Evolutionary conservation across 2,888 invertebrate species (phyloP), one percentile per base, ranked within the genome.

Genomic region (Venusia cambrica): DNA sequence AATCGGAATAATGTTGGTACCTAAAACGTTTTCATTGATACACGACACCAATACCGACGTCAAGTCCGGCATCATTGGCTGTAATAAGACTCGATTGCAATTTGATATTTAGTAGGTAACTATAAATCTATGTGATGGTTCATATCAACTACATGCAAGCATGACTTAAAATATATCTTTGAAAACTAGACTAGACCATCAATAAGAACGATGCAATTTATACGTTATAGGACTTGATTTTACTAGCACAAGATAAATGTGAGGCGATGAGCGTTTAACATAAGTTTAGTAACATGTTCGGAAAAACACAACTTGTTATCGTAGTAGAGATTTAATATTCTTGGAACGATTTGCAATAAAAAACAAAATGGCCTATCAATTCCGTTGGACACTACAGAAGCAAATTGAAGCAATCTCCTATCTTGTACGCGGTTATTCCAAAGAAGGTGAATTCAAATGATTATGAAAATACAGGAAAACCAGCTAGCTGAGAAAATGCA

Each of bases 11-110:
- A 13, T 34, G n/a, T n/a, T n/a, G n/a, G n/a, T n/a, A n/a, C n/a
- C n/a, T n/a, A n/a, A n/a, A n/a, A 34, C 27, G 21, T 21, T 28
- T 34, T 34, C 27, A 34, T 27, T 28, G 17, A 34, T 21, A 28
- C 9, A 9, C 4, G 16, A 34, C 8, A 33, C 21, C 13, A 34
- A 16, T 16, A 9, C n/a, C 17, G 34, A 34, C 21, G 21, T 11
- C 3, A 22, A 18, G 3, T 19, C 6, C 25, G 17, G 27, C 14
- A n/a, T 38, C 19, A 32, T 5, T 27, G 3, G 13, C 1, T 17
- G 21, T 32, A 30, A 34, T 5, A 13, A 2, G 21, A 28, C 10
- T 22, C 32, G 12, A 14, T 17, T 34, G 34, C 22, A 15, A 34
- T 28, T 27, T 12, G 17, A 34, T 25, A 18, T 12, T n/a, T n/a